Percentiles rank a stretch among this genome's conserved stretches.
Conservation (phyloP, 2,797 vertebrate genomes). For the Micropoecilia bifurca region DNA sequence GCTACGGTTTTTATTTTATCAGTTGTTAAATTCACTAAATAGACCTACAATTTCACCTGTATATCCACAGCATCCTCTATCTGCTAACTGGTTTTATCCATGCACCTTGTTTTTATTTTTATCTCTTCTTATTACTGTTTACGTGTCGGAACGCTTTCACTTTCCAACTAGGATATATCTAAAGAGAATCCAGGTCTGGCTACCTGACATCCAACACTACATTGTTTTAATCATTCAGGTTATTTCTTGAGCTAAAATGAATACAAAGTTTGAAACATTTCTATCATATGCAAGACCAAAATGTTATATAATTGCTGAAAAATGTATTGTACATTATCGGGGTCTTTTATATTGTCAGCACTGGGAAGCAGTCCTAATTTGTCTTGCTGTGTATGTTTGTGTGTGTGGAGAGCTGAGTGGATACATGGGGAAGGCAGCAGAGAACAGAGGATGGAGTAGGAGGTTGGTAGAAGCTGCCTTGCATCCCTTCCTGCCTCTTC, state of each 20-base stretch:
- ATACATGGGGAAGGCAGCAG: slow-evolving; percentile 23
- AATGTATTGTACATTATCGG: neutral
- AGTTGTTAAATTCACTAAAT: too few relatives aligned
- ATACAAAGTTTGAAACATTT: neutral
- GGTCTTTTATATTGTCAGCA: neutral
- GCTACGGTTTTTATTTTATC: too few relatives aligned
- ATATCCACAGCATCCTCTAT: too few relatives aligned
- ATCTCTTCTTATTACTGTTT: neutral
- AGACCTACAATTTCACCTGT: too few relatives aligned
- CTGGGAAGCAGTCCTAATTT: neutral
- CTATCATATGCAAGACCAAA: neutral
- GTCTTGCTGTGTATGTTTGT: neutral
- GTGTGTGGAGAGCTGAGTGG: neutral
- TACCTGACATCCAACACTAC: neutral
- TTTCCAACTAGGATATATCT: neutral
- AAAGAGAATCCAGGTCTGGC: neutral
- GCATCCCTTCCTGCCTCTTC: slow-evolving; percentile 68
- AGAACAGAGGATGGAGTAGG: slow-evolving; percentile 33
- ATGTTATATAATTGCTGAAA: neutral
- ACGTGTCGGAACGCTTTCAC: neutral
- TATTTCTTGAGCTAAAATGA: neutral
- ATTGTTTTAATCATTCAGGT: neutral
- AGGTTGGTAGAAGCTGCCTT: slow-evolving; percentile 59
- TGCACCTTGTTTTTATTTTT: too few relatives aligned
- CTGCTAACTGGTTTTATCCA: too few relatives aligned